Conservation (phyloP, 2,888 invertebrate species). For the Drosophila neutralis region DNA sequence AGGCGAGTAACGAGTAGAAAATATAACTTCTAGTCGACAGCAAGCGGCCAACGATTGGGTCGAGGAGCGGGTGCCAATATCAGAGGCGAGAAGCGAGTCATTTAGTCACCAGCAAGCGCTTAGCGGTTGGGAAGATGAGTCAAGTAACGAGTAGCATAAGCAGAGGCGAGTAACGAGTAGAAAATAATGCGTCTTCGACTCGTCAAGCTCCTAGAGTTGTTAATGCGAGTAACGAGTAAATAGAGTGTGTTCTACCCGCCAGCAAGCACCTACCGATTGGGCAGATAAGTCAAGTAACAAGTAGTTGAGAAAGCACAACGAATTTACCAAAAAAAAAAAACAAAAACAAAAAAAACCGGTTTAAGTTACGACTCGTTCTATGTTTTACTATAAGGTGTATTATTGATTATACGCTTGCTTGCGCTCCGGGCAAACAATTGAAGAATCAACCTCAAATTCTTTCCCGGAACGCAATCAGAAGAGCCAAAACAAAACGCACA, state of each 20-base stretch:
- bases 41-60: neutral
- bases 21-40: neutral
- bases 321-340: constrained; percentile 57
- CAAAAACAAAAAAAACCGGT: constrained; percentile 8
- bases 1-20: neutral
- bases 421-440: constrained; percentile 4
- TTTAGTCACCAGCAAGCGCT: too few relatives aligned
- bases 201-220: too few relatives aligned
- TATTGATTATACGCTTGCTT: neutral
- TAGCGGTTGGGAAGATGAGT: neutral
- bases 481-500: constrained; percentile 3
- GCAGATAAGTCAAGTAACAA: constrained; percentile 1
- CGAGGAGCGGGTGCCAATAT: neutral
- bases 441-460: neutral
- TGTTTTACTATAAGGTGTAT: constrained; percentile 8
- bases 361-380: constrained; percentile 24
- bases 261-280: neutral
- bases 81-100: neutral
- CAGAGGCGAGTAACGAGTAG: neutral
- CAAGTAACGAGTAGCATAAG: neutral
- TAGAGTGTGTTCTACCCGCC: neutral
- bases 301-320: constrained; percentile 58
- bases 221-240: neutral
- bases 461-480: constrained; percentile 4
- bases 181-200: neutral